Evolutionary conservation across 1,140 invertebrate species (phyloP).

Genomic region (Drosophila athabasca): DNA sequence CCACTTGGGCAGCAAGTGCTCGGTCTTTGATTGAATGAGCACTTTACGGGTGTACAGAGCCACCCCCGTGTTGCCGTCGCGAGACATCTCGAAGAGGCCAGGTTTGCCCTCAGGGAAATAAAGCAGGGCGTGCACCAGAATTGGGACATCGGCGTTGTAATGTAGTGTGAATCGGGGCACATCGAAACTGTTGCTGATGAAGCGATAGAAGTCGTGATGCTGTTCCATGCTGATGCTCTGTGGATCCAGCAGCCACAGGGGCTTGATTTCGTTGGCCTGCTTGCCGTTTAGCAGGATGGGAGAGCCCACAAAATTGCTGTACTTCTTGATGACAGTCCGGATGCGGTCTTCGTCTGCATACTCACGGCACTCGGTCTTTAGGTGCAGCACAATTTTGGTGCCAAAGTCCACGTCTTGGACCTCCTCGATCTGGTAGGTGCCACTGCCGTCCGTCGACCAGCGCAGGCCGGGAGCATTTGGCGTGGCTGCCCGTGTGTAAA

Average conservation of each 20-base stretch:
- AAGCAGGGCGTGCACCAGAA: slow-evolving; percentile 95
- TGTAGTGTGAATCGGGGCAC: slow-evolving; percentile 92
- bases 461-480: slow-evolving; percentile 88
- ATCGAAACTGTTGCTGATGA: slow-evolving; percentile 93
- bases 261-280: slow-evolving; percentile 93
- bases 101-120: slow-evolving; percentile 97
- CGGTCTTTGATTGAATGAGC: slow-evolving; percentile 95
- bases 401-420: slow-evolving; percentile 93
- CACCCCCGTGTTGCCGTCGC: slow-evolving; percentile 92
- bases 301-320: slow-evolving; percentile 98
- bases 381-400: slow-evolving; percentile 96
- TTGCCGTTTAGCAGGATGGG: slow-evolving; percentile 96
- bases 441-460: slow-evolving; percentile 96
- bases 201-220: slow-evolving; percentile 96
- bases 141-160: slow-evolving; percentile 94
- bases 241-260: slow-evolving; percentile 96
- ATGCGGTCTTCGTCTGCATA: slow-evolving; percentile 94
- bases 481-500: slow-evolving; percentile 90
- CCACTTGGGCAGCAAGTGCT: slow-evolving; percentile 97
- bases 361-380: slow-evolving; percentile 94
- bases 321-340: slow-evolving; percentile 95
- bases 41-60: slow-evolving; percentile 95
- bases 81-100: slow-evolving; percentile 94
- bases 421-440: slow-evolving; percentile 94
- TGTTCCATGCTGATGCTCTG: slow-evolving; percentile 93